A percentile compares a stretch with the other conserved stretches of the same genome.
These are phyloP conservation scores for Rhinatrema bivittatum DNA, from an alignment of 2,797 vertebrate genomes.

Conservation along the genomic window DNA sequence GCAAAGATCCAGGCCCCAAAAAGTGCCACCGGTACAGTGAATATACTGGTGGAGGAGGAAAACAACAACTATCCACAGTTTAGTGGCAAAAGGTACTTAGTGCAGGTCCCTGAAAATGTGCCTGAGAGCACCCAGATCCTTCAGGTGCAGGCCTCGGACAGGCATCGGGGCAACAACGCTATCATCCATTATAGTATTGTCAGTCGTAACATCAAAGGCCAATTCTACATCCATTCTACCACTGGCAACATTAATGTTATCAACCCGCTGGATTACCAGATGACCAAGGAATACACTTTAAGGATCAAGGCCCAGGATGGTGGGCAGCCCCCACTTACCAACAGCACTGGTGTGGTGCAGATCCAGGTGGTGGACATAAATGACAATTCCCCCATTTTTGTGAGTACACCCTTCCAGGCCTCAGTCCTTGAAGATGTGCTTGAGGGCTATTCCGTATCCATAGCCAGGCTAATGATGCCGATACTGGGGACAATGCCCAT, in stretches of 20 bases:
- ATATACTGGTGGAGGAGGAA: constrained; percentile 87
- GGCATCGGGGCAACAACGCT: constrained; percentile 83
- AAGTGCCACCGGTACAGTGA: constrained; percentile 80
- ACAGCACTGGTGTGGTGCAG: constrained; percentile 83
- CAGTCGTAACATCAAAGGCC: constrained; percentile 88
- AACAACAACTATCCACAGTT: constrained; percentile 98
- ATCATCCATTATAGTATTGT: constrained; percentile 92
- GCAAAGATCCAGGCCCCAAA: constrained; percentile 82
- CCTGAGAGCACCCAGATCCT: constrained; percentile 77
- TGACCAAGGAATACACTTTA: constrained; percentile 82
- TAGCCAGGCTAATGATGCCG: constrained; percentile 88
- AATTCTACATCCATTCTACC: constrained; percentile 90
- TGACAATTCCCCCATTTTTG: constrained; percentile 93
- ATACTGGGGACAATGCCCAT: constrained; percentile 84
- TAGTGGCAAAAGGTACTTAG: constrained; percentile 84
- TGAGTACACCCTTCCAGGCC: constrained; percentile 94
- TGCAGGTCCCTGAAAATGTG: constrained; percentile 82
- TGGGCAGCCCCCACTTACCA: constrained; percentile 88
- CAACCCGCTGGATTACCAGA: constrained; percentile 89
- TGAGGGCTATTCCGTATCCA: constrained; percentile 88
- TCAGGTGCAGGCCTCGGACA: constrained; percentile 84
- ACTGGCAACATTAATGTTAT: constrained; percentile 87
- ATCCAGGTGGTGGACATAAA: constrained; percentile 91
- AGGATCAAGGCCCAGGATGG: constrained; percentile 93
- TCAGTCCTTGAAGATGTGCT: constrained; percentile 86